Percentiles rank a stretch among this genome's conserved stretches.
phyloP scores from a whole-genome alignment of 2,888 invertebrate genomes.

The Colostygia pectinataria region DNA sequence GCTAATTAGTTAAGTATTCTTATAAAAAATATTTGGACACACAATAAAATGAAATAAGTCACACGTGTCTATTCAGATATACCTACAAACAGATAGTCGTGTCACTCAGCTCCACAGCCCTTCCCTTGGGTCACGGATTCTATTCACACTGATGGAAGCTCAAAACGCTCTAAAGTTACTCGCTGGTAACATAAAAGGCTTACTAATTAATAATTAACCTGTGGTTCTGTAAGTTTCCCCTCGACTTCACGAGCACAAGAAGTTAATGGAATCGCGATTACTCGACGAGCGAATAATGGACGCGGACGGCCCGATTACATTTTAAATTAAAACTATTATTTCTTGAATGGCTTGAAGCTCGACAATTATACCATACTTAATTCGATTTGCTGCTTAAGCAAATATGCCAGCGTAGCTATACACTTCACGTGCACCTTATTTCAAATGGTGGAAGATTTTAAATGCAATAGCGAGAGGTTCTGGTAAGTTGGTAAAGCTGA shows the following conservation, averaged over 20 bases:
- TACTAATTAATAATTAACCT: conserved; percentile 7
- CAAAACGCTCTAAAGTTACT: no score
- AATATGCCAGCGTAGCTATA: conserved; percentile 27
- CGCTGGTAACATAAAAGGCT: neutral
- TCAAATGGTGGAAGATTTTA: neutral
- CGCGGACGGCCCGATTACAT: conserved; percentile 30
- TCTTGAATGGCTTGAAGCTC: conserved; percentile 28
- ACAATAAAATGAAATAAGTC: conserved; percentile 21
- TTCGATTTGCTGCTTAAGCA: conserved; percentile 43
- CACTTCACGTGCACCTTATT: conserved; percentile 3
- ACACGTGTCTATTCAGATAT: conserved; percentile 16
- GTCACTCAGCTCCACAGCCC: conserved; percentile 7
- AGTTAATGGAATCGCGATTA: conserved; percentile 18
- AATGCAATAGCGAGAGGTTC: neutral
- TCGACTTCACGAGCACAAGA: conserved; percentile 13
- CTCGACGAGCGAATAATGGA: conserved; percentile 11
- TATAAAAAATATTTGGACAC: no score
- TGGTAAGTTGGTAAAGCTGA: conserved; percentile 6
- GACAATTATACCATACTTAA: conserved; percentile 34
- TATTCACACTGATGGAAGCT: no score
- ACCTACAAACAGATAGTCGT: neutral
- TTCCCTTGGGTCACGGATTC: no score
- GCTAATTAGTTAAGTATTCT: no score
- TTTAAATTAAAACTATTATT: conserved; percentile 50
- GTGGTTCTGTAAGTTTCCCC: conserved; percentile 4